Base-by-base conservation (phyloP, 2,113 vertebrate species). In the Pagrus major region DNA sequence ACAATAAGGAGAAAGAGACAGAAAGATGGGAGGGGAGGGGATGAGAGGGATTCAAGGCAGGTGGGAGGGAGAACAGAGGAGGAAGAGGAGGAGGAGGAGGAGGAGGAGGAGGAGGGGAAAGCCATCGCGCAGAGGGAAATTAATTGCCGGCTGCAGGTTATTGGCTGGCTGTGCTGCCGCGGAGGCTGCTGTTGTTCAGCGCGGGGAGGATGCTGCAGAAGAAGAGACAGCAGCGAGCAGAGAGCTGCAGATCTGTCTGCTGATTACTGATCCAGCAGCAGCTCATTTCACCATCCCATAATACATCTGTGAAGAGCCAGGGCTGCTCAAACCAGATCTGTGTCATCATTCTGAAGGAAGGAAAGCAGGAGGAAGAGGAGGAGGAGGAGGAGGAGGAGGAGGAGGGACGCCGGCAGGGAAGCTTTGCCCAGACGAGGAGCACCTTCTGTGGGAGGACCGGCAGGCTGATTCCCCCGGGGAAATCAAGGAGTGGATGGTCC, bases 141-240 rank as follows among this genome's bases (percentile, higher is more conserved):
- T 61, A 87, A 87, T 87, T 88, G 80, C 63, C 59, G 61, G 76
- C 88, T 79, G 81, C 70, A 61, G 81, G 56, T 71, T 42, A 87
- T 85, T 87, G 89, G 90, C 74, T 81, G 74, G 7, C 56, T 59
- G 73, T 14, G 59, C 76, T 64, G 71, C 87, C 52, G 84, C 18
- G 20, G 78, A 84, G 69, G 74, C 70, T 86, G 84, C 77, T 84
- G 83, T 52, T 69, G 78, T 78, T 87, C 76, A 69, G 81, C 37
- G 12, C n/a, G 18, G 58, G 35, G 63, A 76, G 75, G 78, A 79
- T 27, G 64, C 81, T 80, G 87, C 86, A 83, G 81, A 71, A 76
- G 78, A 41, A 59, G 78, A 82, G 49, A 37, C 67, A 55, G 73
- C 59, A 4, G 73, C 14, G 58, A 59, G 61, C 16, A 31, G 71